Evolutionary conservation across 2,113 vertebrate genomes (phyloP).

Genomic region (Mus spicilegus): DNA sequence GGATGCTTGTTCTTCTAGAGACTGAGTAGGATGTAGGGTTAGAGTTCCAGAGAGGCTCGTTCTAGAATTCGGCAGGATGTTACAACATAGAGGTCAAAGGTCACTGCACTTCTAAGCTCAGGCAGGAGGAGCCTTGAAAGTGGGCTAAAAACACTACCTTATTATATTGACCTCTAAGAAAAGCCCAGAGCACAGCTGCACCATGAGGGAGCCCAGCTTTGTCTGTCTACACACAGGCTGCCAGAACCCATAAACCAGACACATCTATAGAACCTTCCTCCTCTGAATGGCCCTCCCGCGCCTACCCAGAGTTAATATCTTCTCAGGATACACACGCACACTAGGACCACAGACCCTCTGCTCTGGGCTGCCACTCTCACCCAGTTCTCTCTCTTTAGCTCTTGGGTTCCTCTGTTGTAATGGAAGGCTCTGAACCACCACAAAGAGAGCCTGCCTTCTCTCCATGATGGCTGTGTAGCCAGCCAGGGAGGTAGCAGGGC

Average conservation of each 20-base stretch:
- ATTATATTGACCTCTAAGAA: background rate
- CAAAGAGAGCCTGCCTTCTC: too few species aligned
- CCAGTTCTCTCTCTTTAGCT: background rate
- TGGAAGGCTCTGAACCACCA: background rate
- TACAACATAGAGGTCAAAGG: background rate
- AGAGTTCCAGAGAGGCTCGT: background rate
- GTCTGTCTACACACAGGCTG: rapidly evolving
- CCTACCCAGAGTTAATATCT: background rate
- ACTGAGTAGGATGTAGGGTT: rapidly evolving
- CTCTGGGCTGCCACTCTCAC: rapidly evolving
- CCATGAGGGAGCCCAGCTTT: rapidly evolving
- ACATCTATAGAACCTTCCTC: background rate
- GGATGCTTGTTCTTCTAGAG: background rate
- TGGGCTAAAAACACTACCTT: background rate
- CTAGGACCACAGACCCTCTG: background rate
- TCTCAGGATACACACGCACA: background rate
- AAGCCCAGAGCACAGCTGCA: background rate
- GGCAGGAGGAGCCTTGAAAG: background rate
- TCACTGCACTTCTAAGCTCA: background rate
- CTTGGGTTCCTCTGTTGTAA: too few species aligned
- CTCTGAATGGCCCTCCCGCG: background rate
- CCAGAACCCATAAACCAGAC: background rate
- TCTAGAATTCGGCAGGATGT: background rate
- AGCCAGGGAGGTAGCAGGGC: background rate
- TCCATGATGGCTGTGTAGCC: background rate